Conservation (phyloP, 1,140 invertebrate species). For the Temnothorax curvispinosus region DNA sequence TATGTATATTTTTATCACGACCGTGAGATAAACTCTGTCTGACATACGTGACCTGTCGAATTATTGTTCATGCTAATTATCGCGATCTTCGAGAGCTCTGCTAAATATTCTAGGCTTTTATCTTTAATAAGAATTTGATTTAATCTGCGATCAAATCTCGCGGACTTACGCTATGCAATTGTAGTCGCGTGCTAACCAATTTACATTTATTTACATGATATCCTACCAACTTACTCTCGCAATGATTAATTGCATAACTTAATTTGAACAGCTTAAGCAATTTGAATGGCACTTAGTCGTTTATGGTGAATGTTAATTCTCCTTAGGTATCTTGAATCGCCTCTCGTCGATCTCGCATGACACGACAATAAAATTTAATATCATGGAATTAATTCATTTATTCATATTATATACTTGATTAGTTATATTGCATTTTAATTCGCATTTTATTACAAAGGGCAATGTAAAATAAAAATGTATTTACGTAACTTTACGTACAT, state of each 20-base stretch:
- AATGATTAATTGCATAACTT: constrained; percentile 51
- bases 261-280: constrained; percentile 41
- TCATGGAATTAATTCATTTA: constrained; percentile 4
- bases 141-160: constrained; percentile 34
- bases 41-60: background rate
- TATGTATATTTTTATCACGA: constrained; percentile 2
- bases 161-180: constrained; percentile 36
- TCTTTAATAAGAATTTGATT: constrained; percentile 28
- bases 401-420: background rate
- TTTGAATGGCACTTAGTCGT: constrained; percentile 18
- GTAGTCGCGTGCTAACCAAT: constrained; percentile 38
- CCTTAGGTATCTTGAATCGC: background rate
- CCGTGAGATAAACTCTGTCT: background rate
- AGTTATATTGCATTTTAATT: background rate
- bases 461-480: background rate
- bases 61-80: constrained; percentile 18
- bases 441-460: background rate
- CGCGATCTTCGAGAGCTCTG: background rate
- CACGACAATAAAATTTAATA: constrained; percentile 13
- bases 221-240: constrained; percentile 16
- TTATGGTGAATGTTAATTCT: constrained; percentile 37
- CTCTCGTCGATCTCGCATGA: background rate
- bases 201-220: constrained; percentile 60
- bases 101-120: constrained; percentile 7
- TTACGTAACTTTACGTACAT: no score